Percentiles rank a stretch among this genome's conserved stretches.
These are phyloP conservation scores for Phallusia fumigata DNA, from an alignment of 23 tunicate genomes.

Conservation along the genomic window DNA sequence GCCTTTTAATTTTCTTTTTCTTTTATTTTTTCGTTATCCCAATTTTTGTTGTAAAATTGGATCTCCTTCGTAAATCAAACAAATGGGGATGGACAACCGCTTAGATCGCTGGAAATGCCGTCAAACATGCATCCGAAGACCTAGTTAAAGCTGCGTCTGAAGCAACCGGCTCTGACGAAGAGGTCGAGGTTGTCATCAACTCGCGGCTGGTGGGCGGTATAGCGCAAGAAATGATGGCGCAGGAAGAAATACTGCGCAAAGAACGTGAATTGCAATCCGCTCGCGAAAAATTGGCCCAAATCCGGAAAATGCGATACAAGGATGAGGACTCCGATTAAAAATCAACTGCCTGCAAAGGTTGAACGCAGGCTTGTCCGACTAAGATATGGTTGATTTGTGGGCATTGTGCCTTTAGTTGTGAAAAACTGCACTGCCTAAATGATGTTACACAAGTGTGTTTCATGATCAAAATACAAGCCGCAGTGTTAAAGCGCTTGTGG, in stretches of 20 bases:
- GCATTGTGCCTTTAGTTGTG: neutral
- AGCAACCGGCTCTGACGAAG: conserved; percentile 69
- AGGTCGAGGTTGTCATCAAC: conserved; percentile 76
- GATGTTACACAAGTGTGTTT: neutral
- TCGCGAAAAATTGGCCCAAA: conserved; percentile 88
- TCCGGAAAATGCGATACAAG: conserved; percentile 76
- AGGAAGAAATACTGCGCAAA: conserved; percentile 93
- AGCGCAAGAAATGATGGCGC: conserved; percentile 98
- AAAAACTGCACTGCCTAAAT: neutral
- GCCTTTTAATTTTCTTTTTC: neutral
- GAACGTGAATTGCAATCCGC: conserved; percentile 92
- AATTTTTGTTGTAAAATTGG: neutral
- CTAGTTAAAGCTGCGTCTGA: conserved; percentile 91
- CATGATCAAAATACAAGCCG: neutral
- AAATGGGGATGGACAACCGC: conserved; percentile 50
- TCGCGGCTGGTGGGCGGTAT: conserved; percentile 84
- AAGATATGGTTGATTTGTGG: neutral
- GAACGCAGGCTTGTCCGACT: neutral
- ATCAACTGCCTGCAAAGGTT: neutral
- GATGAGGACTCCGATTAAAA: conserved; percentile 81
- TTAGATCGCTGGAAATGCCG: conserved; percentile 97
- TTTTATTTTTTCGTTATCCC: neutral
- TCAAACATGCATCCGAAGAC: conserved; percentile 94
- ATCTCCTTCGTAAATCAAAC: neutral
- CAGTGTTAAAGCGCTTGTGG: neutral